phyloP scores from a whole-genome alignment of 2,888 invertebrate species.

The Mythimna albipuncta region DNA sequence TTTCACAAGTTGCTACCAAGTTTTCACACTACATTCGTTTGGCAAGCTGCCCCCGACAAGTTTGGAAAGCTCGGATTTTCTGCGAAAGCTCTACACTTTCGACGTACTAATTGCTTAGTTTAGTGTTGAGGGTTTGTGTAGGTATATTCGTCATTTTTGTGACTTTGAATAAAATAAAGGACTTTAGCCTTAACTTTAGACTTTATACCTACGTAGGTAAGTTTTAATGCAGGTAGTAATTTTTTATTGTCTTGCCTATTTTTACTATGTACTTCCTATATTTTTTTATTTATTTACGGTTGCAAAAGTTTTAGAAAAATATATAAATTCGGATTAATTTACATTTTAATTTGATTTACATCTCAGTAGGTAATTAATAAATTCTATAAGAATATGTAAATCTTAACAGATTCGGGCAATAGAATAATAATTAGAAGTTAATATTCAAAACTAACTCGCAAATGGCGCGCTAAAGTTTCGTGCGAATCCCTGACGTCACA shows the following conservation, averaged over 20 bases:
- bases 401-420: not conserved
- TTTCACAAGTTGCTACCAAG: slow-evolving; percentile 72
- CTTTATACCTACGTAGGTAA: not conserved
- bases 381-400: not conserved
- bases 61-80: slow-evolving; percentile 76
- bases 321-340: not conserved
- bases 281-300: not conserved
- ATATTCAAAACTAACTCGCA: slow-evolving; percentile 13
- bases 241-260: not conserved
- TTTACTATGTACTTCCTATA: not conserved
- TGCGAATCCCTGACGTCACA: slow-evolving; percentile 66
- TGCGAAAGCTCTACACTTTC: slow-evolving; percentile 73
- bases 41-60: slow-evolving; percentile 76
- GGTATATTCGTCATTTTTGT: slow-evolving; percentile 55
- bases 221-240: not conserved
- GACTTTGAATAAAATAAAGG: slow-evolving; percentile 27
- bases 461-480: slow-evolving; percentile 60
- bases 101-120: slow-evolving; percentile 74
- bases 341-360: not conserved
- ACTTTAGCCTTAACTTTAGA: not conserved
- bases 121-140: slow-evolving; percentile 52
- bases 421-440: slow-evolving; percentile 11
- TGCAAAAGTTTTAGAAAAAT: too few relatives aligned
- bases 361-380: not conserved
- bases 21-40: slow-evolving; percentile 75